Percentiles rank a stretch among this genome's conserved stretches.
Conservation (phyloP, 2,113 vertebrate species). For the Myxocyprinus asiaticus region DNA sequence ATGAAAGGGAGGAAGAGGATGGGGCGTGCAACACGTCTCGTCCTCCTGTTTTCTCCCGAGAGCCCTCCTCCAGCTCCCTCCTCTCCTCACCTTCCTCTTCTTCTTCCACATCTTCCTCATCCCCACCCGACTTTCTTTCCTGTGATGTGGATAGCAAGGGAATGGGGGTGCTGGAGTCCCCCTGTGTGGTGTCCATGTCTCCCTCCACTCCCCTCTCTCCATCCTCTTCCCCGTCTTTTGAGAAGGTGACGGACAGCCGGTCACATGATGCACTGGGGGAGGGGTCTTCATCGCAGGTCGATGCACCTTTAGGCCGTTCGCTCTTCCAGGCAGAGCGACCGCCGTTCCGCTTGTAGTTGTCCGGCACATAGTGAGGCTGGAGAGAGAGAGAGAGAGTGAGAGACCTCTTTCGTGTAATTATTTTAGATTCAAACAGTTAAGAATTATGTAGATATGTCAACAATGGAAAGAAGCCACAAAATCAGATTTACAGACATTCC, state of each 20-base stretch:
- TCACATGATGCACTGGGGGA: conserved; percentile 61
- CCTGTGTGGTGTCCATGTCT: conserved; percentile 57
- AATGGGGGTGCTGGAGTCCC: conserved; percentile 55
- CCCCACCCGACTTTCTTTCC: conserved; percentile 60
- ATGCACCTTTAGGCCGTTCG: conserved; percentile 81
- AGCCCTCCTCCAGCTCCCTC: conserved; percentile 71
- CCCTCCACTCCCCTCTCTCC: conserved; percentile 60
- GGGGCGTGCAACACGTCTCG: conserved; percentile 68
- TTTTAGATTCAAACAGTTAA: neutral
- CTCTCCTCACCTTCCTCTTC: conserved; percentile 69
- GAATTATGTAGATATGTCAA: too few species aligned
- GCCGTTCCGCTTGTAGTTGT: conserved; percentile 98
- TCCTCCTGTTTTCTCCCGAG: conserved; percentile 64
- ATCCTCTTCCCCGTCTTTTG: conserved; percentile 46
- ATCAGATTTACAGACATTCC: too few species aligned
- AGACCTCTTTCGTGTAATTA: neutral
- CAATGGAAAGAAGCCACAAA: too few species aligned
- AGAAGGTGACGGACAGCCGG: conserved; percentile 53
- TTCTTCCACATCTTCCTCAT: conserved; percentile 56
- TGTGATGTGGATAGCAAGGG: conserved; percentile 39
- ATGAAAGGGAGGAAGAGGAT: conserved; percentile 60
- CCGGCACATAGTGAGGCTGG: conserved; percentile 96
- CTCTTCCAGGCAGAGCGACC: conserved; percentile 96
- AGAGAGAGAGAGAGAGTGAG: neutral
- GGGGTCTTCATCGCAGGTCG: conserved; percentile 69